Percentiles rank a stretch among this genome's conserved stretches.
phyloP scores from a whole-genome alignment of 2,888 invertebrate genomes.

The Dione juno region DNA sequence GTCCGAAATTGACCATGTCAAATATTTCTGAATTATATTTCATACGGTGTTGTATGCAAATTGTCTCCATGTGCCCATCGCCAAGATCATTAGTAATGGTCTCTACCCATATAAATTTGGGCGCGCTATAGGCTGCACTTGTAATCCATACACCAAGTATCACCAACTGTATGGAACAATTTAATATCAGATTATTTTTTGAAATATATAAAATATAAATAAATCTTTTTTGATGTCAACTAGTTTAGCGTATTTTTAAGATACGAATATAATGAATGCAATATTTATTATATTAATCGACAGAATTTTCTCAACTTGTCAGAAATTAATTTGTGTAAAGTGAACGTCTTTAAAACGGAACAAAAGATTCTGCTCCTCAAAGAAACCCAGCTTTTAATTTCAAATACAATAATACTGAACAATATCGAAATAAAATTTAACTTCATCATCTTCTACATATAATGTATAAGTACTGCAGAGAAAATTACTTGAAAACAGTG shows the following conservation, averaged over 20 bases:
- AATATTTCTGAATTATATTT: constrained; percentile 91
- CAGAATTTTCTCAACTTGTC: background rate
- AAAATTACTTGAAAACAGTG: constrained; percentile 27
- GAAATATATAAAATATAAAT: background rate
- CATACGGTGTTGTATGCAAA: constrained; percentile 89
- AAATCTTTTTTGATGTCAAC: too few species aligned
- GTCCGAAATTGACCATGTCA: constrained; percentile 91
- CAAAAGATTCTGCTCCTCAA: constrained; percentile 8
- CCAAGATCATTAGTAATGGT: constrained; percentile 86
- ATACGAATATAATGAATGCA: background rate
- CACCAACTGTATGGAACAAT: constrained; percentile 83
- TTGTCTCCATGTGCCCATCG: constrained; percentile 85
- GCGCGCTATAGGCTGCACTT: constrained; percentile 91
- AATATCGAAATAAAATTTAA: constrained; percentile 12
- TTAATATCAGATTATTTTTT: background rate
- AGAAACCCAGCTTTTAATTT: constrained; percentile 5
- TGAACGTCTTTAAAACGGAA: constrained; percentile 10
- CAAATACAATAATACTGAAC: constrained; percentile 6
- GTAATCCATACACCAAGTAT: constrained; percentile 92
- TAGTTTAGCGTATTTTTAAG: background rate
- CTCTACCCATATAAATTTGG: constrained; percentile 92
- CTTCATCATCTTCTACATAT: constrained; percentile 9
- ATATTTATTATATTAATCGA: background rate
- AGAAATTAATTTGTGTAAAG: background rate
- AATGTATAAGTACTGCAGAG: constrained; percentile 28